Conservation (phyloP, 2,888 invertebrate genomes). For the Geotrupes spiniger region DNA sequence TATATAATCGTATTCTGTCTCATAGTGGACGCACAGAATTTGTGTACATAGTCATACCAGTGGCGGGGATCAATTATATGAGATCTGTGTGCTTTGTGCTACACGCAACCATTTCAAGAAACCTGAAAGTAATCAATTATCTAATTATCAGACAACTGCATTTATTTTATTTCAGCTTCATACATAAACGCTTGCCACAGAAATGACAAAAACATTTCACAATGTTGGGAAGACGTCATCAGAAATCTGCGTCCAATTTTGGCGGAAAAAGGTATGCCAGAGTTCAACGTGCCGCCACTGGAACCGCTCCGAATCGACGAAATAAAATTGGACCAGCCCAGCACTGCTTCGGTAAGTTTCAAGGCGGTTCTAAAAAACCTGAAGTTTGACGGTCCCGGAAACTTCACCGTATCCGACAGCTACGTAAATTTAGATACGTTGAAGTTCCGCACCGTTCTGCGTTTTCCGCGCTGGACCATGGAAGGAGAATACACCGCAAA, state of each 20-base stretch:
- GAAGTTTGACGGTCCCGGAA: slow-evolving; percentile 28
- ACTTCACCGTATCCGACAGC: slow-evolving; percentile 31
- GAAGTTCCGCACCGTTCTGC: slow-evolving; percentile 1
- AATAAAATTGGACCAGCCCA: slow-evolving; percentile 33
- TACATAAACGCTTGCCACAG: slow-evolving; percentile 33
- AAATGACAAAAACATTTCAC: slow-evolving; percentile 35
- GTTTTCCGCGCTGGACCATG: slow-evolving; percentile 27
- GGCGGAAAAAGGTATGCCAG: slow-evolving; percentile 37
- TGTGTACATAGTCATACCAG: no score
- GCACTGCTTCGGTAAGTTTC: slow-evolving; percentile 31
- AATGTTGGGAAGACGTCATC: slow-evolving; percentile 37
- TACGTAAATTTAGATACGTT: slow-evolving; percentile 6
- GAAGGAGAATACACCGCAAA: slow-evolving; percentile 37
- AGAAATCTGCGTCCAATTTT: slow-evolving; percentile 33
- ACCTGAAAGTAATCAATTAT: no score
- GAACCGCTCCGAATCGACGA: slow-evolving; percentile 37
- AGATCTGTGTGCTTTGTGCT: no score
- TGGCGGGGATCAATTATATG: no score
- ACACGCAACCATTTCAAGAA: no score
- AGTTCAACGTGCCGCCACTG: slow-evolving; percentile 37
- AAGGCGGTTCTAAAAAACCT: slow-evolving; percentile 33
- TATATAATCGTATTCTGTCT: no score
- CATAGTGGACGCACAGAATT: no score
- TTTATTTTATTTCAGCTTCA: no score
- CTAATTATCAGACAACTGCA: no score